phyloP scores from a whole-genome alignment of 2,888 invertebrate species.

The Ichneumoninae sp. region DNA sequence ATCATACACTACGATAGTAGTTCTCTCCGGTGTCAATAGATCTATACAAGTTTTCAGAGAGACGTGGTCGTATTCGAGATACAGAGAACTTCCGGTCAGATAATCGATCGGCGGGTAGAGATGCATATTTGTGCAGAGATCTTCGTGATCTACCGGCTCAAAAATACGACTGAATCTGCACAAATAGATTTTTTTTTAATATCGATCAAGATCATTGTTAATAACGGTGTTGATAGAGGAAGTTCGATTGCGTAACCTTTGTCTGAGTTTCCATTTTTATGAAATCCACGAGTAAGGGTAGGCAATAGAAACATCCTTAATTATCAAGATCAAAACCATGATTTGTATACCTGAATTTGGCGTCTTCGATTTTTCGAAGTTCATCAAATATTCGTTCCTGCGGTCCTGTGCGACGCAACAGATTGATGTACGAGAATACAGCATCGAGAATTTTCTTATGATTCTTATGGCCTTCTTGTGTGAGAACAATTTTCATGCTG shows the following conservation, averaged over 20 bases:
- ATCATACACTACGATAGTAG: slow-evolving; percentile 90
- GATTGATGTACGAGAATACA: slow-evolving; percentile 91
- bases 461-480: slow-evolving; percentile 90
- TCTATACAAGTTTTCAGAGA: slow-evolving; percentile 87
- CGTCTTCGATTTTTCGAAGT: slow-evolving; percentile 88
- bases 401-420: slow-evolving; percentile 89
- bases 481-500: slow-evolving; percentile 89
- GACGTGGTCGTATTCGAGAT: slow-evolving; percentile 91
- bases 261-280: too few relatives aligned
- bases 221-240: too few relatives aligned
- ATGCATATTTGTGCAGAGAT: slow-evolving; percentile 91
- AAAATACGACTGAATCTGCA: neutral
- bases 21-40: slow-evolving; percentile 87
- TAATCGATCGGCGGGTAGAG: slow-evolving; percentile 92
- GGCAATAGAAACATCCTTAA: neutral
- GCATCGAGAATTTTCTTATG: slow-evolving; percentile 90
- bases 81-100: slow-evolving; percentile 90
- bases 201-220: too few relatives aligned
- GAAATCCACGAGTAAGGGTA: too few relatives aligned
- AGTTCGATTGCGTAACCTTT: too few relatives aligned
- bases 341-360: slow-evolving; percentile 83
- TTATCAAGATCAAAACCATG: slow-evolving; percentile 20
- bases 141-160: slow-evolving; percentile 85
- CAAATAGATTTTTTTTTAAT: neutral
- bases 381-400: slow-evolving; percentile 87